These are phyloP conservation scores for Galaxea fascicularis DNA, from an alignment of 92 coral and sea anemone species.

Conservation along the genomic window DNA sequence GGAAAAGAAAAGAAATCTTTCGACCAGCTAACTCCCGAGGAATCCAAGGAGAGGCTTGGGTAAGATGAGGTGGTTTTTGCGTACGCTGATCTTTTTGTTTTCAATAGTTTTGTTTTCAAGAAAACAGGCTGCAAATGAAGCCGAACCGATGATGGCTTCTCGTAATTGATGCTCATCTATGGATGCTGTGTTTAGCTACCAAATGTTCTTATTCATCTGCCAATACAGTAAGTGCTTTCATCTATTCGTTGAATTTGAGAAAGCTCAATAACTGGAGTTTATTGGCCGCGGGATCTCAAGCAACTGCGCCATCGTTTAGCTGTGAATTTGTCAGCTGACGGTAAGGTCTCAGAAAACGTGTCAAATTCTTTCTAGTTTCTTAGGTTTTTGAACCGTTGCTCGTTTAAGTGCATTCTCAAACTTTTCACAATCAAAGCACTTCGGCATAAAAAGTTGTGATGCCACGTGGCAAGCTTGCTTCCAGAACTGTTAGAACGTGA, in stretches of 20 bases:
- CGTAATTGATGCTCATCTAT: conserved; percentile 7
- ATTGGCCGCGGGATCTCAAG: too few relatives aligned
- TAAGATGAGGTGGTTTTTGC: conserved; percentile 22
- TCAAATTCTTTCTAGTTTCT: too few relatives aligned
- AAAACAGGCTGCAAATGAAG: conserved; percentile 37
- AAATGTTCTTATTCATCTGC: conserved; percentile 27
- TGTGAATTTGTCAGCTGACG: too few relatives aligned
- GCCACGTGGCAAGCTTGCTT: conserved; percentile 12
- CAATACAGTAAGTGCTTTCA: conserved; percentile 39
- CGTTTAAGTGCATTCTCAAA: too few relatives aligned
- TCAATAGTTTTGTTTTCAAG: conserved; percentile 43
- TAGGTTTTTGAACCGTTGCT: too few relatives aligned
- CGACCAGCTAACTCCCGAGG: conserved; percentile 90
- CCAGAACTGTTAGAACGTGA: background rate
- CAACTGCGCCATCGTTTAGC: too few relatives aligned
- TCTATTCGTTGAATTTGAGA: conserved; percentile 9
- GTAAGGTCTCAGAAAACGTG: too few relatives aligned
- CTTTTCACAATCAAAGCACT: too few relatives aligned
- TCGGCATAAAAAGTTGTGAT: background rate
- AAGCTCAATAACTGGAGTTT: background rate
- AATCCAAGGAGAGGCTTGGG: conserved; percentile 85
- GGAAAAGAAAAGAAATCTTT: conserved; percentile 94
- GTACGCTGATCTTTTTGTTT: conserved; percentile 19
- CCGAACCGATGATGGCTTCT: conserved; percentile 19
- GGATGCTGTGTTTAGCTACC: conserved; percentile 34